phyloP scores from a whole-genome alignment of 2,888 invertebrate genomes.

The Cephus sareptanus region DNA sequence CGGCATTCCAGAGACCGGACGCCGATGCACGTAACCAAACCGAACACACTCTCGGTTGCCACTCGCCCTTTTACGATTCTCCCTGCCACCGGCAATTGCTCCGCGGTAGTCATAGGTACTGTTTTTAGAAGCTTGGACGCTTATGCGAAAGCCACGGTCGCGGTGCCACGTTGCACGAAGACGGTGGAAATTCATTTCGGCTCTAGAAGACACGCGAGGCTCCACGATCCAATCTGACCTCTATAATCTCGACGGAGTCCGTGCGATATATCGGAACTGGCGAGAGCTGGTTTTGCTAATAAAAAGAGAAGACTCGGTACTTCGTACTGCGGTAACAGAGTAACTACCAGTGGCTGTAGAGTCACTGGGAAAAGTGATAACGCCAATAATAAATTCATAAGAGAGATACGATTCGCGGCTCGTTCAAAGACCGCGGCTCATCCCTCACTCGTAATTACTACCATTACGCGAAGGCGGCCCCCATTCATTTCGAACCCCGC shows the following conservation, averaged over 20 bases:
- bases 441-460: conserved; percentile 25
- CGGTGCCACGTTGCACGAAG: neutral
- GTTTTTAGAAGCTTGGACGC: neutral
- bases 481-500: conserved; percentile 16
- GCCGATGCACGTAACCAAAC: conserved; percentile 8
- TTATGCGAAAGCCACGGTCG: neutral
- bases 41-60: conserved; percentile 13
- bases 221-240: neutral
- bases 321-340: neutral
- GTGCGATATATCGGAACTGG: neutral
- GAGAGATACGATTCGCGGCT: conserved; percentile 11
- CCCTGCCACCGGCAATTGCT: neutral
- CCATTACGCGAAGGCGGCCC: conserved; percentile 11
- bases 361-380: conserved; percentile 5
- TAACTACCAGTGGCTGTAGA: neutral
- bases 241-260: neutral
- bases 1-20: conserved; percentile 56
- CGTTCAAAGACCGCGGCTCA: conserved; percentile 12
- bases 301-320: neutral
- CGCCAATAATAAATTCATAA: conserved; percentile 15
- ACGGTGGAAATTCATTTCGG: neutral
- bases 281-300: neutral
- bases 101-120: neutral
- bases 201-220: neutral
- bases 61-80: conserved; percentile 3